Base-by-base conservation (phyloP, 1,140 invertebrate species). In the Dendroctonus valens region DNA sequence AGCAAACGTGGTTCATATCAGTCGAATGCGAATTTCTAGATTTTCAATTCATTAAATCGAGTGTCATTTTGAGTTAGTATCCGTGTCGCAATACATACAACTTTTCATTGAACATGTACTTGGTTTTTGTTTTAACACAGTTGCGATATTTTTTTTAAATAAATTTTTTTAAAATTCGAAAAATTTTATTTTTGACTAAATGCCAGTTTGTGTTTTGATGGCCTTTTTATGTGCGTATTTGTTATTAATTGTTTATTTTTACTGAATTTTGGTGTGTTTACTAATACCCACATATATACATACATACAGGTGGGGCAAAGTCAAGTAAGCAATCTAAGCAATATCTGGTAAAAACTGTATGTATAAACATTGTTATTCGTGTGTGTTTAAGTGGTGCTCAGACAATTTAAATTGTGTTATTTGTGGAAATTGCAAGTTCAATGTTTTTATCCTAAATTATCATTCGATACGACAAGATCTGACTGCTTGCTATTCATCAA, bases 231-330 rank as follows among this genome's bases (percentile, higher is more conserved):
- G 70, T 76, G 75, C 75, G 59, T 63, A 58, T 61, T 54, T 67
- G 51, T 68, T 67, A 55, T 55, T 67, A 54, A 48, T 67, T 61
- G 51, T 67, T 61, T 57, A 62, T 50, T 46, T 62, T 68, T 62
- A 50, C 26, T 37, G 41, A 62, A n/a, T 68, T 68, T 68, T 68
- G 52, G 73, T 76, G 73, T 76, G 75, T 77, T 74, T 78, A 78
- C 77, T 78, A 78, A 78, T 78, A 75, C 76, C 76, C 75, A 75
- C 76, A 72, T 78, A 78, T 77, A 78, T 78, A 78, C 75, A 76
- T 78, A 78, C 74, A 78, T 76, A 77, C 76, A 78, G 77, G 77
- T 78, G 77, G 77, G 77, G 76, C 77, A 78, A 76, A 78, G 76
- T 78, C 77, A 78, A 76, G 77, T 78, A 78, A 78, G 77, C 77